Evolutionary conservation across 2,888 invertebrate genomes (phyloP), one percentile per base, ranked within the genome.

Genomic region (Melanotus villosus): DNA sequence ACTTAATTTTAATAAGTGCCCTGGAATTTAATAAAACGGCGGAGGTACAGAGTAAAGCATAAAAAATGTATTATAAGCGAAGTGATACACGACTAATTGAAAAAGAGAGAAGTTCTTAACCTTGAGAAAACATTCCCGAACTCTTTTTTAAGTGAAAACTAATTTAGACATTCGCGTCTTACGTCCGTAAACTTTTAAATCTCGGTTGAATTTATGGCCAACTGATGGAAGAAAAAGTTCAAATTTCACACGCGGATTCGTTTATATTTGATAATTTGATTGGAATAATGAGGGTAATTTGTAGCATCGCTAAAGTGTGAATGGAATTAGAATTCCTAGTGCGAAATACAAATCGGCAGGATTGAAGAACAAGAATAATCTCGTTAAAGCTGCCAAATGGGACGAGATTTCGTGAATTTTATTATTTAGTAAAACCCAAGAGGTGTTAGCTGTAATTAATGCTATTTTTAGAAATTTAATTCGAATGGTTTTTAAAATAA

Each of bases 1-100:
- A 18, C 23, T 52, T 52, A 52, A 52, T 52, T 32, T 52, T 52
- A 52, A 52, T 52, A 52, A 52, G 16, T 18, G 32, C 32, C 32
- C 52, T 3, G 32, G 32, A 52, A 52, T 52, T 30, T 52, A 30
- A 52, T 52, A 52, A 32, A 32, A 18, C 16, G 12, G 32, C 16
- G 12, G 32, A 16, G 12, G 12, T 12, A 30, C 10, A 30, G 10
- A 32, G n/a, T 7, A 52, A 52, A 21, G 47, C 19, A 41, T 3
- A 41, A 41, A 41, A 16, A 9, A 14, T 41, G 12, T 14, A 2
- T 41, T n/a, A n/a, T 41, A 18, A 41, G 18, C 41, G 16, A 6
- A 18, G 7, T 41, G 41, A 41, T 41, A 41, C 7, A 41, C 41
- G 16, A 14, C 18, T 41, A 41, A 41, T 14, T 41, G 41, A 41